Evolutionary conservation across 2,888 invertebrate genomes (phyloP), one percentile per base, ranked within the genome.

Genomic region (Eugnorisma glareosa): DNA sequence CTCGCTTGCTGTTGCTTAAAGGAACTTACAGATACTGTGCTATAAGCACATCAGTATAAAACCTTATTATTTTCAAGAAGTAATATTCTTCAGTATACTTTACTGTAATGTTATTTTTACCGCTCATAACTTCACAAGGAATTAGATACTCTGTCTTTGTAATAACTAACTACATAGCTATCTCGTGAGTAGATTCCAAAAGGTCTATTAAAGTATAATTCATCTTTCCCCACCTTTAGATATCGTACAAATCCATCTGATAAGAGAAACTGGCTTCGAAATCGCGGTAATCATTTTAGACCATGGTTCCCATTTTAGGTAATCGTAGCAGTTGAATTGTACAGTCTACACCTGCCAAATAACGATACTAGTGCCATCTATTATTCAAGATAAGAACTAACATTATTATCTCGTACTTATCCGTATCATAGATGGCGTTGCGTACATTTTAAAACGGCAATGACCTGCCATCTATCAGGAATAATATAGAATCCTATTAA

Each of bases 291-390:
- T 51, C n/a, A n/a, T 57, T 8, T 21, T 10, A 61, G 11, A n/a
- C 24, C 13, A n/a, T 35, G 31, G 21, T 57, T 28, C n/a, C 6
- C 57, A 10, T 37, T 11, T 24, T 15, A n/a, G 31, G 13, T 45
- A 31, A 63, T 21, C 18, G 15, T 8, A 48, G 2, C 6, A 0
- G 2, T 43, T 43, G 0, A 57, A 24, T 59, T n/a, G 1, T 21
- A 75, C 7, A 8, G 10, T 28, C 13, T 28, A 48, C 13, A 0
- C 18, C 43, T 8, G n/a, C 11, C 28, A 43, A 40, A 2, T 54
- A 51, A 54, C 31, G 35, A 66, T 64, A 5, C 21, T 67, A 70
- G 4, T 63, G 85, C 73, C 85, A 79, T 86, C 88, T 87, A 0
- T 83, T 69, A 66, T 11, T 35, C 40, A 69, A 76, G 5, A 59